phyloP scores from a whole-genome alignment of 2,888 invertebrate genomes.

The Agriopis leucophaearia region DNA sequence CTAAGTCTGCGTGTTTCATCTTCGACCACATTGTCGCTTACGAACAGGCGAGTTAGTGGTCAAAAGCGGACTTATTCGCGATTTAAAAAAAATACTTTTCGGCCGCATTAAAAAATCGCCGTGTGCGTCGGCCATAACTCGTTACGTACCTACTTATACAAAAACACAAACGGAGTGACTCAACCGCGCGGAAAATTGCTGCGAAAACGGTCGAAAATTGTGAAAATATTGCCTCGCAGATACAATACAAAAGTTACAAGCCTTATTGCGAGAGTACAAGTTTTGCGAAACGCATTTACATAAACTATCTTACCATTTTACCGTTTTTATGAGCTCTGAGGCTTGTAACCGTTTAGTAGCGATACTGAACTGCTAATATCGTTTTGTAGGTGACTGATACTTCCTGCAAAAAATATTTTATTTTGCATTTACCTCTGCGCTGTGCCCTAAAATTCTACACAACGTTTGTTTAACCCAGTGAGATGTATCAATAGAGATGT shows the following conservation, averaged over 20 bases:
- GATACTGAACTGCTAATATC: background rate
- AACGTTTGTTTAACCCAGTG: no score
- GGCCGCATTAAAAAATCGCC: no score
- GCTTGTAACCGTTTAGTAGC: slow-evolving; percentile 2
- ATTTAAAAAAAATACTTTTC: no score
- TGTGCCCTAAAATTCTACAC: no score
- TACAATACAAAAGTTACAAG: slow-evolving; percentile 23
- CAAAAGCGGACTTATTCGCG: no score
- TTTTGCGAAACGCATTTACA: slow-evolving; percentile 27
- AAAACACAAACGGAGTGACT: slow-evolving; percentile 37
- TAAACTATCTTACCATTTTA: slow-evolving; percentile 23
- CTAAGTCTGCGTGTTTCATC: no score
- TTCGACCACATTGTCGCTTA: no score
- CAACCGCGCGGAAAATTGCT: slow-evolving; percentile 52
- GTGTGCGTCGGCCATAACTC: background rate
- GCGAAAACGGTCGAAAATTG: slow-evolving; percentile 51
- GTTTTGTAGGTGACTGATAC: background rate
- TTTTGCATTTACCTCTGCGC: background rate
- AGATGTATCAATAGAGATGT: no score
- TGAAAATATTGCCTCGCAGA: slow-evolving; percentile 45
- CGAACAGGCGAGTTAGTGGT: no score
- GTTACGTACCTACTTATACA: background rate
- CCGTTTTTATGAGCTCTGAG: slow-evolving; percentile 12
- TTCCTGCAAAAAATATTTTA: background rate
- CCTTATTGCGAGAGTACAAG: slow-evolving; percentile 17